Base-by-base conservation (phyloP, 2,888 invertebrate species). In the Spodoptera picta region DNA sequence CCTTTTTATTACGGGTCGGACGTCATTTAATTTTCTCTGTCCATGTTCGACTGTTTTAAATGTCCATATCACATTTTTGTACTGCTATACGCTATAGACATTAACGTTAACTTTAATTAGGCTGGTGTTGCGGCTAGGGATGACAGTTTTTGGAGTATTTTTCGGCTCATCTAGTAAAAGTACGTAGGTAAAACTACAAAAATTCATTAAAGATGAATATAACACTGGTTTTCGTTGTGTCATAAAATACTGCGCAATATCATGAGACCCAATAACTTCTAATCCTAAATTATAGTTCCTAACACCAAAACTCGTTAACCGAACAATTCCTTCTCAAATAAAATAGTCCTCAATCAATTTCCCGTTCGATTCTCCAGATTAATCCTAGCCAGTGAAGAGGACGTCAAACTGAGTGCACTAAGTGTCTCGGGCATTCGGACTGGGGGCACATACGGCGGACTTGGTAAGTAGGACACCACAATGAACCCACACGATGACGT, bases 21-120 rank as follows among this genome's bases (percentile, higher is more conserved):
- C 70, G 73, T 83, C 85, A 85, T 90, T 88, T 89, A 88, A 90
- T 90, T 89, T 90, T 86, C 87, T 84, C 83, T 76, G 77, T 57
- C 70, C 83, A 74, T 82, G 86, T 83, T 78, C 73, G 79, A 79
- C 74, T 81, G 81, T 82, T 86, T 86, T 83, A 80, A 83, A 82
- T 79, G 83, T 76, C 27, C 80, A 80, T 77, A 72, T 56, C 31
- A 75, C 69, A 60, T 76, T 82, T 81, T 78, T 76, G 55, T 57
- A 65, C 61, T 58, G 56, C 69, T 61, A 43, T 12, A 45, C 57
- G 56, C 69, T 61, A 41, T 12, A 45, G 63, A 62, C 53, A 74
- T 78, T 67, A 62, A 14, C 69, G 43, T 75, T 75, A 69, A 75
- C 63, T 78, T 80, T 80, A 75, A 78, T 79, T 74, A 60, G 45